Conservation (phyloP, 2,888 invertebrate species). For the Pseudeuparius sepicola region DNA sequence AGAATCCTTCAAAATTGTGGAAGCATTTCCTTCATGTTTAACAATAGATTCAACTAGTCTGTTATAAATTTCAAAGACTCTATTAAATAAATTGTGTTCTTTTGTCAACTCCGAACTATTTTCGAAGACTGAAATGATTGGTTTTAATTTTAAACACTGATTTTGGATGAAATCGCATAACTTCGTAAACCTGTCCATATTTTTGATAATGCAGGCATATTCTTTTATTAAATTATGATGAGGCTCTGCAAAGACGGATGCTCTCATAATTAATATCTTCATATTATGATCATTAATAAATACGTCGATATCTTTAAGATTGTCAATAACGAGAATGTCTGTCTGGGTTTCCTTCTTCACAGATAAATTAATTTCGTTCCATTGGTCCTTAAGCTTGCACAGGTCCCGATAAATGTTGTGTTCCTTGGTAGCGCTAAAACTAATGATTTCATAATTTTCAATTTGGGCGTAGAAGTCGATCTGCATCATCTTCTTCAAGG, state of each 20-base stretch:
- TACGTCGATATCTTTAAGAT: slow-evolving; percentile 64
- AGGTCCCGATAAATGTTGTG: slow-evolving; percentile 60
- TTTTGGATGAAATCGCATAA: slow-evolving; percentile 73
- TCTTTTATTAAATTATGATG: no score
- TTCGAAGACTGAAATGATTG: slow-evolving; percentile 79
- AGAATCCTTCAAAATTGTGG: no score
- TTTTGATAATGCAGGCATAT: slow-evolving; percentile 49
- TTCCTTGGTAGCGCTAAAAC: slow-evolving; percentile 70
- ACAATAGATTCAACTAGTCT: no score
- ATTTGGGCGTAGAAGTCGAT: slow-evolving; percentile 59
- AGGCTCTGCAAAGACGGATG: slow-evolving; percentile 74
- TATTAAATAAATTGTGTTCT: no score
- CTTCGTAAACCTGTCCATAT: slow-evolving; percentile 57
- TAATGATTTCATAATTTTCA: slow-evolving; percentile 69
- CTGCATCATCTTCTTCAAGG: slow-evolving; percentile 65
- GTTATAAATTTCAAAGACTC: no score
- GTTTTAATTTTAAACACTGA: slow-evolving; percentile 70
- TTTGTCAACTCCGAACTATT: no score
- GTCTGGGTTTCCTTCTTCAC: slow-evolving; percentile 46
- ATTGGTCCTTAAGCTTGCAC: slow-evolving; percentile 64
- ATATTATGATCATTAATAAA: slow-evolving; percentile 70
- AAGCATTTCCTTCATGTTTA: no score
- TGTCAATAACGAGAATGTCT: slow-evolving; percentile 54
- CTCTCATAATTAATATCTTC: slow-evolving; percentile 71
- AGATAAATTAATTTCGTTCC: slow-evolving; percentile 60